Evolutionary conservation across 2,888 invertebrate genomes (phyloP), one percentile per base, ranked within the genome.

Genomic region (Phragmatobia fuliginosa): DNA sequence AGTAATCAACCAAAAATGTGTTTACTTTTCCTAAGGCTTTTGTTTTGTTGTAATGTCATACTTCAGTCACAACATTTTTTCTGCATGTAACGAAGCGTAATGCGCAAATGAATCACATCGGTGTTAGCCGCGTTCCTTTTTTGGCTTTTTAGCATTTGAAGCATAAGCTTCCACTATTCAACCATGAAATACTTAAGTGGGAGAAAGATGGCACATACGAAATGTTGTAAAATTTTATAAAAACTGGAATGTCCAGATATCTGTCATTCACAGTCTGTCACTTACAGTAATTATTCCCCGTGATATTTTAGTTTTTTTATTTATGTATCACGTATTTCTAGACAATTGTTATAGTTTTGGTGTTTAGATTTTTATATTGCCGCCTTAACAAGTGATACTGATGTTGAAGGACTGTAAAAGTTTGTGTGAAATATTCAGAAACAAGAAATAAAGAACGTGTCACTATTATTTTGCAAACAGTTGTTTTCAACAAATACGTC

Each of bases 261-360:
- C 80, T 82, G 80, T 80, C 78, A 82, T 65, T 62, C 65, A 75
- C 72, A 77, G 81, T 78, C 86, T 87, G 88, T 87, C 83, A 85
- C 78, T 89, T 88, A 83, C 80, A 82, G 73, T 88, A 88, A 84
- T 88, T 89, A 85, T 88, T 90, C 86, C 87, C 87, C 88, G 88
- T 88, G 88, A 88, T 90, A 92, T 91, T 94, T 93, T 93, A 92
- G 89, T 94, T 94, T 94, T 82, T 93, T 92, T 94, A 92, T 93
- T 94, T 93, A 90, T 93, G 90, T 92, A 93, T 91, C 89, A 87
- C 85, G 82, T 89, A 89, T 87, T 89, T 89, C 86, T 88, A 86
- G 86, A 83, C 79, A 85, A 87, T 90, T 89, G 84, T 81, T 84
- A 85, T 83, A 88, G 87, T 89, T 90, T 90, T 90, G 85, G 85